Evolutionary conservation across 2,113 vertebrate genomes (phyloP), one percentile per base, ranked within the genome.

Genomic region (Prunella himalayana): DNA sequence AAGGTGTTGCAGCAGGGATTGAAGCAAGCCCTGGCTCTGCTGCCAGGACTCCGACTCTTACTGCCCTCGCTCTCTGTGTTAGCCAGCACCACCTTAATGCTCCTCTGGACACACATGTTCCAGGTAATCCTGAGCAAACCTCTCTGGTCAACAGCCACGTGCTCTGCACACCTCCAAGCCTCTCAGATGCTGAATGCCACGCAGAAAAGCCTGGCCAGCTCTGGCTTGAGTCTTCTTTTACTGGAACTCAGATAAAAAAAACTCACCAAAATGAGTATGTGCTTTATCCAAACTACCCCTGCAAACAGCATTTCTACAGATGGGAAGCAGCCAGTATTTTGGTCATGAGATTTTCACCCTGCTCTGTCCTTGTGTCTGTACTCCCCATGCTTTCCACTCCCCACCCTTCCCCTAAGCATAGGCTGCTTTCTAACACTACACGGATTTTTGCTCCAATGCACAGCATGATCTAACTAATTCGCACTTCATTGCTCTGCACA

Each of bases 401-500:
- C 20, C 19, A 1, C 21, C 87, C 23, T 49, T 17, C 51, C 27
- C 73, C 35, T 19, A 66, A 91, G 61, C 57, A 21, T 2, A 53
- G 66, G 76, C 83, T 89, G 85, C 71, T 92, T 86, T 86, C 88
- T 57, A 87, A 88, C 57, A 56, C 35, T 24, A 59, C 63, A 31
- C 15, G 61, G 79, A 64, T 88, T 87, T 91, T 82, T 96, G 88
- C 87, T 94, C 77, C 90, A 68, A 33, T 59, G 82, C 90, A 77
- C 93, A 94, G 82, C 68, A 70, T 33, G 84, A 96, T 90, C 82
- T 78, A 88, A 90, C 66, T 82, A 84, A 93, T 92, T 82, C 54
- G 23, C 94, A 95, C 76, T 86, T 94, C 92, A 87, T 78, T 92
- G 95, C 79, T 80, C 73, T 77, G 85, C 85, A 92, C 90, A 95